Base-by-base conservation (phyloP, 2,888 invertebrate species). In the Cryptophagus acutangulus region DNA sequence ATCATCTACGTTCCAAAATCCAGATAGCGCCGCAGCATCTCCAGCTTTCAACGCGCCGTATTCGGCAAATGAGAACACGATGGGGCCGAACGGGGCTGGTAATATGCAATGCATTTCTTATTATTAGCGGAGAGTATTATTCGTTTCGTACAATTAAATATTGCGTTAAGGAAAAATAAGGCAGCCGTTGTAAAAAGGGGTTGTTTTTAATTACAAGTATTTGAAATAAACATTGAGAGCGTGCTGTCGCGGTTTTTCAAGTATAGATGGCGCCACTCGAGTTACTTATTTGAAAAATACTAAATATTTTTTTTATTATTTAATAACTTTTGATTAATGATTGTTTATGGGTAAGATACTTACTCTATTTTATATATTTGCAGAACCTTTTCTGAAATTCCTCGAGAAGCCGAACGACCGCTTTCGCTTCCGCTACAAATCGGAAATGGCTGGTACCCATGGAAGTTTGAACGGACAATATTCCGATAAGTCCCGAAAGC, bases 391-490 rank as follows among this genome's bases (percentile, higher is more conserved):
- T 45, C 63, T 89, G 25, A 68, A 70, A 14, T 81, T 89, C 33
- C 58, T 78, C 1, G 85, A 85, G 50, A 82, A 89, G 54, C 89
- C 90, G 0, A 78, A 81, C 14, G 81, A 85, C 30, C 83, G 84
- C 65, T 90, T 90, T 62, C 73, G 90, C 37, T 90, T 89, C 62
- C 76, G 89, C 1, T 90, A 90, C 61, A 84, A 81, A 62, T 87
- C 88, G 24, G 89, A 90, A 74, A 89, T 89, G 89, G 78, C 82
- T 39, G 89, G 88, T 0, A 87, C 87, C 0, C 88, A 90, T 67
- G 89, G 89, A 0, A 83, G 84, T 49, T 69, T 90, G 3, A 75
- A 79, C 10, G 87, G 86, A 0, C 74, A 75, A 40, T 76, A 72
- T n/a, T 73, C 73, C 2, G 74, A 75, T 16, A 70, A 72, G 9